Conservation (phyloP, 2,113 vertebrate species). For the Tyto alba region DNA sequence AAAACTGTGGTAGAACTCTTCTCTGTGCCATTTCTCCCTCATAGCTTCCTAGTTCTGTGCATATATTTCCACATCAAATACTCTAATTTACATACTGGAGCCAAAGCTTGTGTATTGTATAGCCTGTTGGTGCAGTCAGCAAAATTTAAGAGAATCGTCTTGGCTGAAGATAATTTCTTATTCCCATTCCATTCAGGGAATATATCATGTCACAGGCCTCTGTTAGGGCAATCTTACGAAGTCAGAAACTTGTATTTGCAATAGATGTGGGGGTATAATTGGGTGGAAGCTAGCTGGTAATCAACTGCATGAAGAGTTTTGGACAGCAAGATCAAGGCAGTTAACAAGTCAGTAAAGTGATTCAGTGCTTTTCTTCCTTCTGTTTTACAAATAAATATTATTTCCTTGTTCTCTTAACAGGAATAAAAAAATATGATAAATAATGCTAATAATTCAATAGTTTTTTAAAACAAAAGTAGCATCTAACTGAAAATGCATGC, state of each 20-base stretch:
- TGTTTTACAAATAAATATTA: neutral
- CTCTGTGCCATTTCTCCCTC: neutral
- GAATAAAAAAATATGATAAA: neutral
- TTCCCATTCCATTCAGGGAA: neutral
- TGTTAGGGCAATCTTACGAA: neutral
- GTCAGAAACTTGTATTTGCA: neutral
- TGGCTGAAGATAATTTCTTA: neutral
- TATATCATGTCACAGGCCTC: neutral
- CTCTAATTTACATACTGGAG: neutral
- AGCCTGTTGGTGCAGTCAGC: conserved; percentile 2
- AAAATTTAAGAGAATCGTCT: neutral
- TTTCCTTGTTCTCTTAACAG: neutral
- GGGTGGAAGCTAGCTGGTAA: neutral
- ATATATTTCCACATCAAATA: neutral
- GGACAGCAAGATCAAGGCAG: neutral
- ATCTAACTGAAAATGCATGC: neutral
- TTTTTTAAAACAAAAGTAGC: neutral
- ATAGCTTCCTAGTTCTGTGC: conserved; percentile 19
- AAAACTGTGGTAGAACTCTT: neutral
- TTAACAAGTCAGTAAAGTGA: neutral
- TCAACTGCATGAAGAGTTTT: neutral
- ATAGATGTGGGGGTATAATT: neutral
- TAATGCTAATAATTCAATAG: neutral
- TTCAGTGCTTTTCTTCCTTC: neutral
- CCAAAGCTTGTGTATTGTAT: neutral